Evolutionary conservation across 2,888 invertebrate species (phyloP), one percentile per base, ranked within the genome.

Genomic region (Drosophila macrothrix): DNA sequence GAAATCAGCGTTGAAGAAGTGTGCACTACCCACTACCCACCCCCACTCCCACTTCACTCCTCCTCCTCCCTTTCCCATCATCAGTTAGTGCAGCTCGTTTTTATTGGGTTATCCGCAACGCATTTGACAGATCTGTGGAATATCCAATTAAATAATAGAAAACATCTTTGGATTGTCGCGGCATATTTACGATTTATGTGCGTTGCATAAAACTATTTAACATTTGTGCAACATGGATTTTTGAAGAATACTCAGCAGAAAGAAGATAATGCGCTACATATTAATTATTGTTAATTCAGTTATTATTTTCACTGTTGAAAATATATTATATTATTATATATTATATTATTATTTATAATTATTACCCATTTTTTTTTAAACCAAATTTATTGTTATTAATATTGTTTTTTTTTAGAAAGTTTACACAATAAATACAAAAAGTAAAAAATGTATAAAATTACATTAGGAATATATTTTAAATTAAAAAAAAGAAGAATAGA

Each of bases 1-100:
- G 83, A 84, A 85, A 84, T 84, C 83, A 84, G 69, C 54, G 73
- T 65, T 70, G 33, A 25, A 39, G 60, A 52, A 46, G 22, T 46
- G 60, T 33, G 35, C 9, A 22, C 50, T 6, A 31, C 1, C 7
- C 39, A 9, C 35, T 16, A 19, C 25, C 37, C 22, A 5, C 37
- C 25, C 10, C 2, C n/a, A n/a, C n/a, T n/a, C n/a, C n/a, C n/a
- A n/a, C n/a, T n/a, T n/a, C n/a, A n/a, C n/a, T n/a, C n/a, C n/a
- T n/a, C n/a, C n/a, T 0, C 12, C 4, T 16, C 1, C 5, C 5
- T 16, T 4, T 7, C 22, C 12, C 43, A 6, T 54, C 1, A 2
- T 16, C 9, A 16, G 50, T 46, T 35, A 28, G 39, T 54, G 71
- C 60, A 76, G 53, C 33, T 66, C 52, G 55, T 59, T 76, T 52